These are phyloP conservation scores for Thaumetopoea pityocampa DNA, from an alignment of 1,140 invertebrate species.

Conservation along the genomic window DNA sequence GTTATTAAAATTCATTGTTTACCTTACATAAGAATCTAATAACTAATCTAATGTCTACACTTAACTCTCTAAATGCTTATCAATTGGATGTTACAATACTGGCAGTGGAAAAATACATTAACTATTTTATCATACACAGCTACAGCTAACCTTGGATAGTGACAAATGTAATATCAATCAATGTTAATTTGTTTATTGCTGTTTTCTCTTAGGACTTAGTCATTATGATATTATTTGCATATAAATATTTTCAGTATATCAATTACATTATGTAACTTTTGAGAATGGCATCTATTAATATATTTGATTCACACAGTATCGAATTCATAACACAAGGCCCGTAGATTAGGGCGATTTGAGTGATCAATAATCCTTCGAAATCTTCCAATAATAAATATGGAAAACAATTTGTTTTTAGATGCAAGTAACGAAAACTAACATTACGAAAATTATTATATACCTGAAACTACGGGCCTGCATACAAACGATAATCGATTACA, in stretches of 20 bases:
- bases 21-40: conserved; percentile 42
- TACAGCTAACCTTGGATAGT: conserved; percentile 12
- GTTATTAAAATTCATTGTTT: conserved; percentile 75
- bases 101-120: conserved; percentile 76
- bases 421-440: too few relatives aligned
- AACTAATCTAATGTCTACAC: conserved; percentile 49
- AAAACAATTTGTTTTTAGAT: too few relatives aligned
- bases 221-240: background rate
- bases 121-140: conserved; percentile 31
- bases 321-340: too few relatives aligned
- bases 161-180: conserved; percentile 1
- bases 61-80: conserved; percentile 45
- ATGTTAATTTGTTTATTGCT: too few relatives aligned
- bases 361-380: too few relatives aligned
- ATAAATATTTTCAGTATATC: background rate
- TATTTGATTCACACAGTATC: conserved; percentile 12
- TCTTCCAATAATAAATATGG: too few relatives aligned
- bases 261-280: conserved; percentile 3
- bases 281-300: conserved; percentile 11
- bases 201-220: too few relatives aligned
- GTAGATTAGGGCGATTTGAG: too few relatives aligned
- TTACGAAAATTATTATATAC: too few relatives aligned
- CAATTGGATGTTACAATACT: conserved; percentile 74
- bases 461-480: too few relatives aligned
- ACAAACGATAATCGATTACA: conserved; percentile 2